Evolutionary conservation across 2,797 vertebrate species (phyloP).

Genomic region (Melopsittacus undulatus): DNA sequence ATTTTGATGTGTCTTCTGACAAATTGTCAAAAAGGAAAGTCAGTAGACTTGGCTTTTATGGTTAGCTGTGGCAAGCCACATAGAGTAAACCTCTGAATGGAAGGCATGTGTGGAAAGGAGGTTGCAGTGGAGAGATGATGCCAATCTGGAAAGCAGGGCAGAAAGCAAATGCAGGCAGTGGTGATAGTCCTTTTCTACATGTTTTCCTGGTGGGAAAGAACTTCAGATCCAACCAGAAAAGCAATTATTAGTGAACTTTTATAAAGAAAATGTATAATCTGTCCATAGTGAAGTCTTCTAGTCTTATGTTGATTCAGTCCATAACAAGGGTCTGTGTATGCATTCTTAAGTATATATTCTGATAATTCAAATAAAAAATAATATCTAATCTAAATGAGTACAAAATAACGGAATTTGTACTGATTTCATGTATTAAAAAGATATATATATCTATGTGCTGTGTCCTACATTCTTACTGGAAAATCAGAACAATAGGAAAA

Average conservation of each 20-base stretch:
- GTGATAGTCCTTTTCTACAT: background rate
- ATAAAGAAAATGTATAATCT: background rate
- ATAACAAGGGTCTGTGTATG: background rate
- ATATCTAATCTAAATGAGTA: background rate
- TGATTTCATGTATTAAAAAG: background rate
- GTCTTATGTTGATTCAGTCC: background rate
- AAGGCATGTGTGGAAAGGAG: background rate
- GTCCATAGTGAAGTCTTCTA: background rate
- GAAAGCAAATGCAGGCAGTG: background rate
- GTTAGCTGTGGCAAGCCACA: background rate
- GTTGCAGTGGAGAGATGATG: background rate
- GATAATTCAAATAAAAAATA: background rate
- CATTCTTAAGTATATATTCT: background rate
- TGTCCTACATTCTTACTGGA: background rate
- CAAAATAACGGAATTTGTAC: background rate
- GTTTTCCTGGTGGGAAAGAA: background rate
- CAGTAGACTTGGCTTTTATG: slow-evolving; percentile 44
- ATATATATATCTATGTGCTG: background rate
- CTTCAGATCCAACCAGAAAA: background rate
- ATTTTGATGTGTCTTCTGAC: slow-evolving; percentile 74
- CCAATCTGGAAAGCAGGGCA: background rate
- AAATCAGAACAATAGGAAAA: background rate
- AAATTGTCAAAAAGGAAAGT: slow-evolving; percentile 56
- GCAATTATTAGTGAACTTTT: background rate
- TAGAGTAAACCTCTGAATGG: background rate